Conservation (phyloP, 1,140 invertebrate species). For the Drosophila ironensis region DNA sequence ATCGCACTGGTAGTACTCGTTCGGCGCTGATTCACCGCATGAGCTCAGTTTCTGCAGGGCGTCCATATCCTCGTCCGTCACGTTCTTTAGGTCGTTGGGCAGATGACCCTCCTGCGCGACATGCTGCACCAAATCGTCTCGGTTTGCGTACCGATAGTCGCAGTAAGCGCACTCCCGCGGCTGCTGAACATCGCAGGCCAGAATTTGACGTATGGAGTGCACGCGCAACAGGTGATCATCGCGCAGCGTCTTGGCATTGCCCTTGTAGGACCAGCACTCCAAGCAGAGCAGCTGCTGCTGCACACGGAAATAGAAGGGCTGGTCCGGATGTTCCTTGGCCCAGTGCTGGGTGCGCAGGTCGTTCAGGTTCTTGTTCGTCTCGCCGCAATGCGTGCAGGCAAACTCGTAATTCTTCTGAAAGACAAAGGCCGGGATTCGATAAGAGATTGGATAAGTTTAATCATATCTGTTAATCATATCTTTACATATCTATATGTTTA, state of each 20-base stretch:
- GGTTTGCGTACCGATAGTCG: slow-evolving; percentile 13
- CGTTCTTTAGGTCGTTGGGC: slow-evolving; percentile 50
- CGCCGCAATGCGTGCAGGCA: slow-evolving; percentile 39
- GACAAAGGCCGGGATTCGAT: neutral
- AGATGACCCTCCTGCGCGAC: slow-evolving; percentile 14
- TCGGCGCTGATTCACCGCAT: neutral
- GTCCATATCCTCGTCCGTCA: slow-evolving; percentile 23
- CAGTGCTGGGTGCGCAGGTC: slow-evolving; percentile 47
- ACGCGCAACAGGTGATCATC: slow-evolving; percentile 22
- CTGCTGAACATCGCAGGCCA: slow-evolving; percentile 38
- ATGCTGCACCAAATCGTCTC: slow-evolving; percentile 19
- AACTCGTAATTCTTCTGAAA: slow-evolving; percentile 22
- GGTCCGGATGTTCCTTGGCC: slow-evolving; percentile 20
- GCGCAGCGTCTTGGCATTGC: slow-evolving; percentile 38
- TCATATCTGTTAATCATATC: neutral
- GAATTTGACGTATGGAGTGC: slow-evolving; percentile 8
- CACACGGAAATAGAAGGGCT: slow-evolving; percentile 54
- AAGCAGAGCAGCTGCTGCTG: slow-evolving; percentile 48
- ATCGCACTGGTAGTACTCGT: slow-evolving; percentile 52
- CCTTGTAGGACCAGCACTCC: slow-evolving; percentile 22
- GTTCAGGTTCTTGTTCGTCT: slow-evolving; percentile 8
- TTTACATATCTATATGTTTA: too few species aligned
- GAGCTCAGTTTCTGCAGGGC: slow-evolving; percentile 9
- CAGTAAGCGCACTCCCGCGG: slow-evolving; percentile 52
- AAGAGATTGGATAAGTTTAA: too few species aligned